Evolutionary conservation across 2,113 vertebrate species (phyloP), one percentile per base, ranked within the genome.

Genomic region (Spilogale gracilis): DNA sequence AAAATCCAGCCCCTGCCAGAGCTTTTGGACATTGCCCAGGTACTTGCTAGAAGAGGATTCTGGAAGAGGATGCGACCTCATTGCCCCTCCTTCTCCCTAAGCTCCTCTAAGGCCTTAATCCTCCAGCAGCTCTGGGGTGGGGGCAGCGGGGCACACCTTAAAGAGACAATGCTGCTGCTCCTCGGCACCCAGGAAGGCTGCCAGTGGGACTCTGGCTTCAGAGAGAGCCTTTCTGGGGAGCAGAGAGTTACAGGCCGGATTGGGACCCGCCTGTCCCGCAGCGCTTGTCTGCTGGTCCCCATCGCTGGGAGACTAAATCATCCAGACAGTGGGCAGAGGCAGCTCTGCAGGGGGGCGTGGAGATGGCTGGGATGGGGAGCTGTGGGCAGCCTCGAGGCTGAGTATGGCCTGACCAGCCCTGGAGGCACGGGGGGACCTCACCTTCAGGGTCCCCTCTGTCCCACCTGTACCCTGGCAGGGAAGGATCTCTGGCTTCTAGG

Each of bases 51-150:
- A 32, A 54, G 80, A 83, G 63, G 56, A 48, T 30, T 48, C 71
- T 79, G 12, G 45, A 48, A 76, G 83, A 80, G 38, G n/a, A 67
- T 30, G 71, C 1, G 2, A 65, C 78, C 89, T 83, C 60, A 1
- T 11, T 18, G 13, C 18, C 58, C 23, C 61, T 54, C 74, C 61
- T 2, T 7, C 82, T 86, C 32, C 79, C 74, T 95, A 95, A 98
- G 92, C 95, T 91, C 65, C 67, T 87, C 92, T 32, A 50, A 76
- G 18, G n/a, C 63, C 54, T 63, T 97, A 91, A 97, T 95, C 96
- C 91, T 73, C 50, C 30, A 20, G 60, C n/a, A 6, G 16, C 27
- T 78, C 67, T 63, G 2, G 1, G 5, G n/a, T 27, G 14, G 18
- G 16, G 9, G 16, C 11, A 50, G 3, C 14, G 79, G 78, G 38